Evolutionary conservation across 2,797 vertebrate species (phyloP).

Genomic region (Cephalopachus bancanus): DNA sequence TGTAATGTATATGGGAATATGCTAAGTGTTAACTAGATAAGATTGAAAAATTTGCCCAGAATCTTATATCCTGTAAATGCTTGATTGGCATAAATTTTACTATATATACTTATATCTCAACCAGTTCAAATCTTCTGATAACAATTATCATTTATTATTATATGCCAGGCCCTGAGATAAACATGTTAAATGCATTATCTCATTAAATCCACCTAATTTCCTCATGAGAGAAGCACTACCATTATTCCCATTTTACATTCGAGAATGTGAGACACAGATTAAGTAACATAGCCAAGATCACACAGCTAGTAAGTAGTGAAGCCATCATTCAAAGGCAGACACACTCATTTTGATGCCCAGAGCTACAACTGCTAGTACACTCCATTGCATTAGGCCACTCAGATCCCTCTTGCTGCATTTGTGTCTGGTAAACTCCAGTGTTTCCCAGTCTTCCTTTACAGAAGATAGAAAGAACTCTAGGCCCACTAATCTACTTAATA

Average conservation of each 20-base stretch:
- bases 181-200: not conserved
- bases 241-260: not conserved
- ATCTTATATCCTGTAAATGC: not conserved
- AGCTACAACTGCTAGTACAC: not conserved
- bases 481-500: not conserved
- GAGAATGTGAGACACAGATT: not conserved
- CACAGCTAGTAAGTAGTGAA: not conserved
- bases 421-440: not conserved
- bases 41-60: not conserved
- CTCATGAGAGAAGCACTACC: not conserved
- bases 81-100: not conserved
- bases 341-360: not conserved
- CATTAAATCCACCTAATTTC: not conserved
- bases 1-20: not conserved
- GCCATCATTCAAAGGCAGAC: not conserved
- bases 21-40: not conserved
- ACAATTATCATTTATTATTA: not conserved
- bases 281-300: not conserved
- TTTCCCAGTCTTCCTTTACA: not conserved
- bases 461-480: not conserved
- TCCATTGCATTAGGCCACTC: not conserved
- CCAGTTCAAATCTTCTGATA: slow-evolving; percentile 5
- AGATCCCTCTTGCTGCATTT: not conserved
- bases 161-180: not conserved
- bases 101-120: not conserved